A percentile compares a stretch with the other conserved stretches of the same genome.
These are phyloP conservation scores for Babylonia areolata DNA, from an alignment of 1,140 invertebrate species.

Conservation along the genomic window DNA sequence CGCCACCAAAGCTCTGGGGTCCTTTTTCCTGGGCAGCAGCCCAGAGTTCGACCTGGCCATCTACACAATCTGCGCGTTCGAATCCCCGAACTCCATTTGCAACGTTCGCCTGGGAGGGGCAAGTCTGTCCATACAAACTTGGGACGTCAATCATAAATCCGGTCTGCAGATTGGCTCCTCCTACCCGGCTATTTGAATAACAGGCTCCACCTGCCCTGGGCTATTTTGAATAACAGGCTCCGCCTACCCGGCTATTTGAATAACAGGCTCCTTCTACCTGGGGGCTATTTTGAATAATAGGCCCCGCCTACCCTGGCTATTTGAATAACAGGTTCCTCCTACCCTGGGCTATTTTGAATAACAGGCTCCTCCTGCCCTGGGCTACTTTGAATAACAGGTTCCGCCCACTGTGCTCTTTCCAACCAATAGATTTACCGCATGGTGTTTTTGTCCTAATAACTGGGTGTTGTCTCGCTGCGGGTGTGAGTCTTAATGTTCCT, in stretches of 20 bases:
- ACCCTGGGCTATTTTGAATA: no score
- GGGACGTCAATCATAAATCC: constrained; percentile 50
- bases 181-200: constrained; percentile 46
- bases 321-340: constrained; percentile 23
- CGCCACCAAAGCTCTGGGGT: constrained; percentile 83
- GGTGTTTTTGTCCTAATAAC: no score
- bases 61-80: constrained; percentile 82
- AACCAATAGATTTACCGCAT: no score
- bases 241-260: no score
- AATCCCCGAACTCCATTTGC: constrained; percentile 44
- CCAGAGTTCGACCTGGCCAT: constrained; percentile 92
- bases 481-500: no score
- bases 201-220: no score
- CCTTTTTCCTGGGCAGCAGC: constrained; percentile 90
- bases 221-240: no score
- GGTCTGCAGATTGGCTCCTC: constrained; percentile 54
- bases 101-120: constrained; percentile 36
- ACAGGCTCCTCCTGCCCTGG: no score
- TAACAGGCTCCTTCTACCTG: no score
- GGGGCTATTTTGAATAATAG: background rate
- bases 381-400: background rate
- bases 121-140: constrained; percentile 48
- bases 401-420: constrained; percentile 46
- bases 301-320: constrained; percentile 50
- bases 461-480: no score